Base-by-base conservation (phyloP, 1,140 invertebrate species). In the Drosophila malerkotliana region DNA sequence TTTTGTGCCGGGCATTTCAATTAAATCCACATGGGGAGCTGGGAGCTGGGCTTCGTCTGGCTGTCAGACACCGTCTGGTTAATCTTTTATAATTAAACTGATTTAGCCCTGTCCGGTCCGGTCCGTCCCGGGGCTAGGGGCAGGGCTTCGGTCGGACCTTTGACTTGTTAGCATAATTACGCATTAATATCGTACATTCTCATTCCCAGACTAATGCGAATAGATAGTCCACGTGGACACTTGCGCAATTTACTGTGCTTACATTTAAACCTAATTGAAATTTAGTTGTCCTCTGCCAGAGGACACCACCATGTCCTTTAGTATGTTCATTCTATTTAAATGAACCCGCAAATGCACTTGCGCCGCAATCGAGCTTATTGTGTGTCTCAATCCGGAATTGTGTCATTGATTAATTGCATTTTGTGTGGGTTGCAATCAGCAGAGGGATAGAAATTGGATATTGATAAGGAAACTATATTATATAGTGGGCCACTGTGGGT, bases 1-100 rank as follows among this genome's bases (percentile, higher is more conserved):
- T 83, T 78, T 61, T 72, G 68, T 64, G 72, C 69, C 37, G 58
- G 74, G 69, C 79, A 85, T 88, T 87, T 88, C 79, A 88, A 87
- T 87, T 87, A 88, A 82, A 61, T 51, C 66, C 54, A 71, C 57
- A 44, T 47, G 37, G 9, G 32, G 48, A 26, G 8, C 32, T 47
- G 9, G 32, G 48, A 26, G 8, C 32, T 47, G 15, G 21, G 37
- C 24, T 26, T 37, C 30, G 45, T 68, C 28, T 59, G 52, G 47
- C 72, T 49, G 49, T 67, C 74, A 28, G 45, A 63, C 48, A 62
- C 48, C 60, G 67, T 15, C 51, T 30, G 74, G 66, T 87, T 87
- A 87, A 87, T 88, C 83, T 88, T 87, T 87, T 87, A 88, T 87
- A 87, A 87, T 87, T 88, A 87, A 87, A 89, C 75, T 77, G 82